phyloP scores from a whole-genome alignment of 2,888 invertebrate species.

The Xestia ashworthii region DNA sequence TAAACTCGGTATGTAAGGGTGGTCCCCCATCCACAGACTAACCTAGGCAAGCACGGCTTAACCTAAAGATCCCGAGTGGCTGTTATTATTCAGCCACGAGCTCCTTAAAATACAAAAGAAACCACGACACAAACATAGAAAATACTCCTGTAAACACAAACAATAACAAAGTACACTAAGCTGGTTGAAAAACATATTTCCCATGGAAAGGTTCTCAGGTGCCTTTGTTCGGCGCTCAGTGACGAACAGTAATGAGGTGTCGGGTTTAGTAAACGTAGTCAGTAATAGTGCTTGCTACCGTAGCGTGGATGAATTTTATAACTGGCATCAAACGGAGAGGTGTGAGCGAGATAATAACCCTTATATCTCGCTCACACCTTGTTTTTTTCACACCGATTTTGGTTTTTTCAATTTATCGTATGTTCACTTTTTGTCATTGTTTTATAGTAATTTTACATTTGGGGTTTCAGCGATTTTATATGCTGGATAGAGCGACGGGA shows the following conservation, averaged over 20 bases:
- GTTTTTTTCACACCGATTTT: too few relatives aligned
- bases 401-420: too few relatives aligned
- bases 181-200: slow-evolving; percentile 32
- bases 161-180: slow-evolving; percentile 28
- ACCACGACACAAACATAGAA: not conserved
- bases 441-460: not conserved
- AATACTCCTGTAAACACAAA: not conserved
- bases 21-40: not conserved
- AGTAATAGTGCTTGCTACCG: slow-evolving; percentile 27
- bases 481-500: not conserved
- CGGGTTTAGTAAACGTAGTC: slow-evolving; percentile 57
- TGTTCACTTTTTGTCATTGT: too few relatives aligned
- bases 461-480: not conserved
- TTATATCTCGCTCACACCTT: too few relatives aligned
- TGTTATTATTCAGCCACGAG: not conserved
- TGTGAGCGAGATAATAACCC: not conserved
- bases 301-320: slow-evolving; percentile 50
- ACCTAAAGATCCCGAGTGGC: not conserved
- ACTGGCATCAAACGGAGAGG: slow-evolving; percentile 23
- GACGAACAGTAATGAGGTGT: slow-evolving; percentile 61
- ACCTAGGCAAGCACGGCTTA: not conserved
- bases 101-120: not conserved
- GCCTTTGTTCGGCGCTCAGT: slow-evolving; percentile 48
- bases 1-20: too few relatives aligned
- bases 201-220: slow-evolving; percentile 37